Percentiles rank a stretch among this genome's conserved stretches.
phyloP scores from a whole-genome alignment of 2,113 vertebrate species.

The Aix galericulata region DNA sequence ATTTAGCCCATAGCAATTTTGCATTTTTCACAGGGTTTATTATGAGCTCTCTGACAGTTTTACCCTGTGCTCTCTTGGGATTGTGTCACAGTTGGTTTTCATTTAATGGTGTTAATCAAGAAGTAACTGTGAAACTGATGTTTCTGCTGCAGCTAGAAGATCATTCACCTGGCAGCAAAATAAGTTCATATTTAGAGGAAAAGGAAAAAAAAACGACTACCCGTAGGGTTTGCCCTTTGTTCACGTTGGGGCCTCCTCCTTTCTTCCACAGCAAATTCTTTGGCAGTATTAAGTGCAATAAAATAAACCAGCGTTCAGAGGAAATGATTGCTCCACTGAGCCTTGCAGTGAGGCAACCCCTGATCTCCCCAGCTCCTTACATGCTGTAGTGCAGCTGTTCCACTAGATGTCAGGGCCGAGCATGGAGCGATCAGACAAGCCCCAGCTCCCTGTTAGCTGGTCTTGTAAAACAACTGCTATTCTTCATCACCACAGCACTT shows the following conservation, averaged over 20 bases:
- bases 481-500: neutral
- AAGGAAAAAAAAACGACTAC: neutral
- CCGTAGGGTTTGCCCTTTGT: neutral
- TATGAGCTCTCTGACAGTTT: slow-evolving; percentile 54
- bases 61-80: slow-evolving; percentile 25
- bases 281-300: neutral
- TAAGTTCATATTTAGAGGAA: neutral
- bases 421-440: neutral
- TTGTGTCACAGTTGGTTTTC: slow-evolving; percentile 20
- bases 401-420: slow-evolving; percentile 78
- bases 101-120: slow-evolving; percentile 62
- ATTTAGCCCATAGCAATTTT: slow-evolving; percentile 64
- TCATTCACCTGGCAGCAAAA: slow-evolving; percentile 13
- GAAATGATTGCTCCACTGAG: neutral
- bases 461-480: neutral
- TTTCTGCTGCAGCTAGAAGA: neutral
- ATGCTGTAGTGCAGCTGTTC: slow-evolving; percentile 49
- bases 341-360: neutral
- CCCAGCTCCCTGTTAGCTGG: neutral
- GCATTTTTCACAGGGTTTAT: slow-evolving; percentile 58
- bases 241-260: neutral
- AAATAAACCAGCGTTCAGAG: neutral
- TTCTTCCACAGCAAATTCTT: neutral
- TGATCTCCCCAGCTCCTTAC: neutral
- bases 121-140: slow-evolving; percentile 37